Base-by-base conservation (phyloP, 1,140 invertebrate species). In the Lineus longissimus region DNA sequence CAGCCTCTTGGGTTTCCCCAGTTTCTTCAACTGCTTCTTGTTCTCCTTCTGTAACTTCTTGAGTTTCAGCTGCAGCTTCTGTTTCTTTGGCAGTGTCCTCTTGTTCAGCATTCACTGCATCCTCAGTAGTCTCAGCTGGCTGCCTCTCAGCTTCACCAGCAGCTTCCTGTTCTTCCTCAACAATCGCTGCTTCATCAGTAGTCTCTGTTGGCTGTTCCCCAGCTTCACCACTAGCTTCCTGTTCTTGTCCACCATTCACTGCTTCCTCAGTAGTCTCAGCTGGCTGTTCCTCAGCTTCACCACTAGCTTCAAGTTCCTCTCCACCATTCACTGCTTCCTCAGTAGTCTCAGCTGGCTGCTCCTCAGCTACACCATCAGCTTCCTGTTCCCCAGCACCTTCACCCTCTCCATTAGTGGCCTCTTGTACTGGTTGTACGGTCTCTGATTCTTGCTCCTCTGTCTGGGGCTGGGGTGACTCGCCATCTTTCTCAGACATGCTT, bases 241-340 rank as follows among this genome's bases (percentile, higher is more conserved):
- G 45, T 56, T 23, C 13, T 45, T 64, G 33, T 51, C 41, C 62
- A 36, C 15, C 40, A n/a, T 47, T 17, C 17, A 25, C 55, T 23
- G 2, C 15, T 19, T 15, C n/a, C 40, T 9, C 58, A 47, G 19
- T 36, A 9, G 13, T 19, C 30, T 31, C 57, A 9, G 11, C 58
- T 27, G 23, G 22, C 41, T 41, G n/a, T 63, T 55, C 47, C 29
- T 57, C 58, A 55, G 30, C 33, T 33, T 55, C 7, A 55, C 55
- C 57, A 54, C 61, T 63, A 31, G 33, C 40, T 13, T 61, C 51
- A 15, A 55, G 47, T 55, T 66, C 59, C 31, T 64, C 59, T 29
- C 54, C 33, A 33, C 15, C 59, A 29, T 63, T 30, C 17, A 56
- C 4, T 11, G 36, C 22, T 51, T 54, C 33, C 11, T 22, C 45